Base-by-base conservation (phyloP, 1,140 invertebrate species). In the Anthonomus grandis region DNA sequence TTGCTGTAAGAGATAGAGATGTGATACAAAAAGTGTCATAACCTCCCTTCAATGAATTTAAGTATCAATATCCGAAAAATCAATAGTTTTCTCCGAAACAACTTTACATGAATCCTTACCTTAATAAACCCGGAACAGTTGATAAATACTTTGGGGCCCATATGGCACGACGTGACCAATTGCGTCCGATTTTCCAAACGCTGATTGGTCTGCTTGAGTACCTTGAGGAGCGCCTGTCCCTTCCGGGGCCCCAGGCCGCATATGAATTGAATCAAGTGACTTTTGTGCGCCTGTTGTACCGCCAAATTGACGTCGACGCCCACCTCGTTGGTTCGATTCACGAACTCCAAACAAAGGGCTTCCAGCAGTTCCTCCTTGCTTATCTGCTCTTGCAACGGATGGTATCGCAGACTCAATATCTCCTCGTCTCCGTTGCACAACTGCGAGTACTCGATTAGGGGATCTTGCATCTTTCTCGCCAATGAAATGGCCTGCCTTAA, bases 51-150 rank as follows among this genome's bases (percentile, higher is more conserved):
- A n/a, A n/a, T n/a, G n/a, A n/a, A n/a, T n/a, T n/a, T n/a, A n/a
- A n/a, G n/a, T n/a, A n/a, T n/a, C n/a, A n/a, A n/a, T n/a, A n/a
- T n/a, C n/a, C n/a, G 21, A 3, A 22, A 21, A 45, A 22, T 31
- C 6, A n/a, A 8, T 39, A 39, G 6, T 12, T 39, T 39, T 17
- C 17, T 6, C 8, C 8, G 17, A 12, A 15, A 9, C 6, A 39
- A 9, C 6, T 21, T 2, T 22, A 23, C 5, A 10, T n/a, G 4
- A 9, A 8, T 19, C 12, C 98, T 95, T 58, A 99, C 97, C 78
- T 95, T 98, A 18, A 99, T 97, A 67, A 99, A 99, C 25, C 97
- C 97, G 31, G 96, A 94, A 78, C 95, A 98, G 73, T 99, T 99
- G 58, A 99, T 94, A 65, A 99, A 98, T 0, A 99, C 93, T 77